Conservation (phyloP, 2,888 invertebrate species). For the Ashinkailepas kermadecensis region DNA sequence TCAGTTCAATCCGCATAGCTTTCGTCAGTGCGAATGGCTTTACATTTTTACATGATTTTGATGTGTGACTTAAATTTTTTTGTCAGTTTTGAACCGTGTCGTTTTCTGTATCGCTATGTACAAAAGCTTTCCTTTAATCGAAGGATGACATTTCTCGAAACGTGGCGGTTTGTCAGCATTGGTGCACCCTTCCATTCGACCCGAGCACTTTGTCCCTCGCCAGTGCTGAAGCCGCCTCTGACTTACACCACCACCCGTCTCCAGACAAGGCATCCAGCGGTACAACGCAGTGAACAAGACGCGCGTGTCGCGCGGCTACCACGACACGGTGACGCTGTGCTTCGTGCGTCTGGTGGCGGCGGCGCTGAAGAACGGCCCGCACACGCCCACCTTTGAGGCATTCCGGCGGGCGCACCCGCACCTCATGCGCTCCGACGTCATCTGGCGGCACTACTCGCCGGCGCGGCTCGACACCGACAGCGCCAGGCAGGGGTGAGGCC, state of each 20-base stretch:
- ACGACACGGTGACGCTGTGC: slow-evolving; percentile 3
- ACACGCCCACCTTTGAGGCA: neutral
- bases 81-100: no score
- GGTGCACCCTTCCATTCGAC: no score
- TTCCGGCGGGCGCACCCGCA: neutral
- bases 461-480: neutral
- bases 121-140: no score
- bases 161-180: no score
- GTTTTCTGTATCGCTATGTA: no score
- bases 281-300: slow-evolving; percentile 16
- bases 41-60: no score
- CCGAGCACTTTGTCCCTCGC: no score
- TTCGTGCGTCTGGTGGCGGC: slow-evolving; percentile 4
- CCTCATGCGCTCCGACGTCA: neutral
- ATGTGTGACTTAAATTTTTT: no score
- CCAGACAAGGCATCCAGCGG: slow-evolving; percentile 11
- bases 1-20: no score
- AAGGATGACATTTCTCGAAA: no score
- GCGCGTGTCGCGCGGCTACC: neutral
- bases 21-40: no score
- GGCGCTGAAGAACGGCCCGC: neutral
- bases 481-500: neutral
- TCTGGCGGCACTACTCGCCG: neutral
- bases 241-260: neutral
- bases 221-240: no score